Evolutionary conservation across 2,113 vertebrate genomes (phyloP).

Genomic region (Phasianus colchicus): DNA sequence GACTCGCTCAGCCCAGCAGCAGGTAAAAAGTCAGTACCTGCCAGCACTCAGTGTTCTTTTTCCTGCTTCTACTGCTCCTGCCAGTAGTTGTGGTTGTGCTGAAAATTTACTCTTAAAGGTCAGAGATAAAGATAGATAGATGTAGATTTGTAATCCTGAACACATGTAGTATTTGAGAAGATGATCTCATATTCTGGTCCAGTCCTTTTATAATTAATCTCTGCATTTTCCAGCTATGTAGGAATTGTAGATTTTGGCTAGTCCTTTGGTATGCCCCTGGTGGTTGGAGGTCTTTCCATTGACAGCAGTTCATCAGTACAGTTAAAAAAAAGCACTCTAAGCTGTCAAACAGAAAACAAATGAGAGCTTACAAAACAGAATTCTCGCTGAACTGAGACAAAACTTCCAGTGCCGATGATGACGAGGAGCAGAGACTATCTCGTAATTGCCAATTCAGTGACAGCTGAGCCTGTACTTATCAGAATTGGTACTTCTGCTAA

Average conservation of each 20-base stretch:
- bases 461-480: constrained; percentile 60
- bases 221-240: constrained; percentile 23
- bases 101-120: constrained; percentile 34
- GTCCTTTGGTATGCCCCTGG: background rate
- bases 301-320: constrained; percentile 55
- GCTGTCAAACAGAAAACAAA: constrained; percentile 58
- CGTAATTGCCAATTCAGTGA: constrained; percentile 60
- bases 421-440: constrained; percentile 18
- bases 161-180: background rate
- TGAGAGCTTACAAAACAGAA: constrained; percentile 52
- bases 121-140: constrained; percentile 28
- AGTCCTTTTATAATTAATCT: constrained; percentile 48
- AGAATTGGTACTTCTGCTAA: constrained; percentile 60
- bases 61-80: background rate
- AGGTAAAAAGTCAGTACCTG: background rate
- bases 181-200: constrained; percentile 28
- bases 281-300: constrained; percentile 41
- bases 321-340: constrained; percentile 56
- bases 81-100: background rate
- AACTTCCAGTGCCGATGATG: background rate
- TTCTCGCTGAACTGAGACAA: constrained; percentile 36
- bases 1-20: background rate
- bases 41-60: background rate
- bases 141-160: constrained; percentile 16
- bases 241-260: constrained; percentile 53